Base-by-base conservation (phyloP, 2,888 invertebrate species). In the Mayetiola destructor region DNA sequence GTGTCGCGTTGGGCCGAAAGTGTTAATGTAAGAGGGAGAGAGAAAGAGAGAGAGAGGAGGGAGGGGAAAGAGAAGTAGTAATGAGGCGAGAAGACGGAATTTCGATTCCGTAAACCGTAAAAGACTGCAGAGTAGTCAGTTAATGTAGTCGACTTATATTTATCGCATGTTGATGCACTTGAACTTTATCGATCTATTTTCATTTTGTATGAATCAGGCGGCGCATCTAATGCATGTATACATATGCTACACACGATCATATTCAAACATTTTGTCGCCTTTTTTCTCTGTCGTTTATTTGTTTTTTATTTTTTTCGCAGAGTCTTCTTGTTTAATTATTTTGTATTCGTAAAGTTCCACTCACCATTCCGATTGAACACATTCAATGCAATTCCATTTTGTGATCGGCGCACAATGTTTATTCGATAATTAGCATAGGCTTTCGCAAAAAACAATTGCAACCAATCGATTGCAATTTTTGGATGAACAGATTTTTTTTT, bases 131-230 rank as follows among this genome's bases (percentile, higher is more conserved):
- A n/a, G n/a, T n/a, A n/a, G n/a, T n/a, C n/a, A n/a, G n/a, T n/a
- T 39, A 18, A 39, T 39, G 42, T 18, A 23, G 42, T 42, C 42
- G 42, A 9, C 42, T 48, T 42, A 23, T 5, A 42, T 42, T 39
- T 23, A 40, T 40, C 36, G 48, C 27, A 48, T 27, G 27, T 48
- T 48, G 27, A 27, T 48, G 48, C 48, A 48, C 48, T 48, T 48
- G 48, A 48, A 48, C 48, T 48, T 48, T 48, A 48, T 48, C 48
- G 48, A 48, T 48, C 48, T 48, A 48, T 48, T 48, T 48, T 48
- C 27, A 48, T 37, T 37, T 37, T 6, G 14, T 27, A 23, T 42
- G 42, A 23, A 2, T 48, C 27, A n/a, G 23, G 14, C 48, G 3
- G n/a, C 16, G 48, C 2, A 14, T 32, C 32, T 8, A 32, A 32